A percentile compares a stretch with the other conserved stretches of the same genome.
These are phyloP conservation scores for Larimichthys polyactis DNA, from an alignment of 2,113 vertebrate genomes.

Conservation along the genomic window DNA sequence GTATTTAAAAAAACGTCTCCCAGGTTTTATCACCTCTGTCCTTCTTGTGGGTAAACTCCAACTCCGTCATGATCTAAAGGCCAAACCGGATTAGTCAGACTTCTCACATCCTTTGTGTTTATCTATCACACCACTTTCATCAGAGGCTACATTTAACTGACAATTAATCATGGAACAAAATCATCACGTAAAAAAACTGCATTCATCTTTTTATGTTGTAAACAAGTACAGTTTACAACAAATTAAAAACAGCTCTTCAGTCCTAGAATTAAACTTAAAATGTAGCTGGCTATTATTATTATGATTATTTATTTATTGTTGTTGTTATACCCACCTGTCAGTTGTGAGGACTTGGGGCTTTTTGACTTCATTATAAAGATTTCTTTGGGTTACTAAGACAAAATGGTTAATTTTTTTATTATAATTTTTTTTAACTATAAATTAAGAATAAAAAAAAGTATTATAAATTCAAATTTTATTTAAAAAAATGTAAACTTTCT, in stretches of 20 bases:
- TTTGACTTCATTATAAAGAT: too few species aligned
- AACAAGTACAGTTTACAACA: too few species aligned
- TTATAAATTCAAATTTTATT: too few species aligned
- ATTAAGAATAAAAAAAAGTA: too few species aligned
- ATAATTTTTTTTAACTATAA: too few species aligned
- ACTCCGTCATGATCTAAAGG: conserved; percentile 42
- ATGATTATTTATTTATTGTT: too few species aligned
- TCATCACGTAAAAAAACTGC: not conserved
- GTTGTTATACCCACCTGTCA: too few species aligned
- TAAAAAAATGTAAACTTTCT: too few species aligned
- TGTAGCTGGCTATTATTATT: not conserved
- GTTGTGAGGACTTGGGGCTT: too few species aligned
- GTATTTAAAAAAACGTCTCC: not conserved
- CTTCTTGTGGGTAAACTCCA: not conserved
- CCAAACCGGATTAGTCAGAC: conserved; percentile 40
- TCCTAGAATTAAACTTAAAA: not conserved
- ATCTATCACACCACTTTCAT: conserved; percentile 8
- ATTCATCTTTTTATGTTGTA: not conserved
- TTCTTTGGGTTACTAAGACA: too few species aligned
- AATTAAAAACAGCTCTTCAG: not conserved
- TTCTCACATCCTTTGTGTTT: conserved; percentile 60
- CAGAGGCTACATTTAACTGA: not conserved
- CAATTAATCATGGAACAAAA: not conserved
- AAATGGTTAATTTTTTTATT: too few species aligned
- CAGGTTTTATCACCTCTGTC: conserved; percentile 15